These are phyloP conservation scores for Leucosticte australis DNA, from an alignment of 2,113 vertebrate genomes.

Conservation along the genomic window DNA sequence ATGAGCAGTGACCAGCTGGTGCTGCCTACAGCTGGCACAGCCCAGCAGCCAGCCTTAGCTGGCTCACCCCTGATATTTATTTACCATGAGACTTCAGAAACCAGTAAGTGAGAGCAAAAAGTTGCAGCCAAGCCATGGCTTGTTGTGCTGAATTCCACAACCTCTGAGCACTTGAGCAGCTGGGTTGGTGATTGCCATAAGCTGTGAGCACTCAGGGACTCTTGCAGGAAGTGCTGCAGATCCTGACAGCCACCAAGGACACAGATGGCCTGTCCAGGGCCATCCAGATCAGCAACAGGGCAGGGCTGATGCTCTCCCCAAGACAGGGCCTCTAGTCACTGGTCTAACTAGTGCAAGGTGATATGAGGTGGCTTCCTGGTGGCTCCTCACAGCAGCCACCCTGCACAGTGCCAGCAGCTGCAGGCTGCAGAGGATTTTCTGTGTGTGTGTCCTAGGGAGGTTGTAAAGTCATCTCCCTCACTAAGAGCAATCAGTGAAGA, in stretches of 20 bases:
- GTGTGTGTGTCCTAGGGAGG: neutral
- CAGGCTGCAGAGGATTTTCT: neutral
- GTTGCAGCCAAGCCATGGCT: neutral
- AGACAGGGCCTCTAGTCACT: accelerated
- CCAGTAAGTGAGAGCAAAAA: neutral
- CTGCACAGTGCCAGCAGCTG: neutral
- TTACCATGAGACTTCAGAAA: neutral
- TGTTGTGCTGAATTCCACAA: neutral
- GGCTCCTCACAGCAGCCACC: neutral
- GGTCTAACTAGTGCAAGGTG: neutral
- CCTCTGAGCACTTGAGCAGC: neutral
- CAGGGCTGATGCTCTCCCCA: neutral
- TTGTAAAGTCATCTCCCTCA: neutral
- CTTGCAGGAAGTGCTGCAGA: neutral
- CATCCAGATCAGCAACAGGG: neutral
- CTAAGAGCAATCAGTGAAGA: neutral
- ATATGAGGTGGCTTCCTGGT: accelerated
- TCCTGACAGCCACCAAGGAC: neutral
- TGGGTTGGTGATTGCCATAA: neutral
- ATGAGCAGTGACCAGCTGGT: neutral
- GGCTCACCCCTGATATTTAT: neutral
- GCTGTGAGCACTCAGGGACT: neutral
- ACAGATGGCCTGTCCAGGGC: neutral
- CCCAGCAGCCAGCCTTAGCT: neutral
- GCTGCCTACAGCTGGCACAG: neutral